Conservation (phyloP, 2,797 vertebrate species). For the Paedocypris micromegethes region DNA sequence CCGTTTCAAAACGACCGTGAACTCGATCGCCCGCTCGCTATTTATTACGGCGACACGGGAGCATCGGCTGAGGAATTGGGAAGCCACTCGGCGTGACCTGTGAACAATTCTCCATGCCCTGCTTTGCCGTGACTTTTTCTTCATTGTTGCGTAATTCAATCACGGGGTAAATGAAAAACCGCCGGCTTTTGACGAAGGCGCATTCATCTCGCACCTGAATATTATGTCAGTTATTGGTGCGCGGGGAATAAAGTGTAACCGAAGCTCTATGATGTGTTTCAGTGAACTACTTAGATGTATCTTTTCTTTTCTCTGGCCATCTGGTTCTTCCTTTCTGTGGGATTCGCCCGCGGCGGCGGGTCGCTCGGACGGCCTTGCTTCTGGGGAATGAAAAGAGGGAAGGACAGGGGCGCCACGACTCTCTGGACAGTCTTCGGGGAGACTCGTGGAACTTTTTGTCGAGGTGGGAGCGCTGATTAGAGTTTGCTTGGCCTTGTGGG, state of each 20-base stretch:
- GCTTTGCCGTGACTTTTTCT: neutral
- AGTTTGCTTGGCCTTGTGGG: constrained; percentile 70
- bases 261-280: constrained; percentile 57
- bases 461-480: constrained; percentile 65
- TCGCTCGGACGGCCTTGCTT: constrained; percentile 65
- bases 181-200: constrained; percentile 14
- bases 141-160: constrained; percentile 8
- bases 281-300: constrained; percentile 64
- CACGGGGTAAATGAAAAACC: constrained; percentile 9
- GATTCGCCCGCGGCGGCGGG: constrained; percentile 66
- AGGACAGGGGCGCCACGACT: constrained; percentile 61
- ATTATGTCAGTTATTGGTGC: constrained; percentile 45
- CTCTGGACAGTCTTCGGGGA: constrained; percentile 65
- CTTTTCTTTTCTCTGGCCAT: constrained; percentile 62
- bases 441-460: constrained; percentile 68
- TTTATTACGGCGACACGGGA: neutral
- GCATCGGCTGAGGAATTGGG: constrained; percentile 9
- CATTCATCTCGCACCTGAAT: constrained; percentile 30
- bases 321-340: constrained; percentile 72
- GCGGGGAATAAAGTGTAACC: constrained; percentile 60
- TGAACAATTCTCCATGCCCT: constrained; percentile 4
- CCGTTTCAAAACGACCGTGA: constrained; percentile 25
- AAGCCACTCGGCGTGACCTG: neutral
- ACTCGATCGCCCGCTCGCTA: constrained; percentile 8
- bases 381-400: constrained; percentile 30